Evolutionary conservation across 2,888 invertebrate species (phyloP), one percentile per base, ranked within the genome.

Genomic region (Megamerina dolium): DNA sequence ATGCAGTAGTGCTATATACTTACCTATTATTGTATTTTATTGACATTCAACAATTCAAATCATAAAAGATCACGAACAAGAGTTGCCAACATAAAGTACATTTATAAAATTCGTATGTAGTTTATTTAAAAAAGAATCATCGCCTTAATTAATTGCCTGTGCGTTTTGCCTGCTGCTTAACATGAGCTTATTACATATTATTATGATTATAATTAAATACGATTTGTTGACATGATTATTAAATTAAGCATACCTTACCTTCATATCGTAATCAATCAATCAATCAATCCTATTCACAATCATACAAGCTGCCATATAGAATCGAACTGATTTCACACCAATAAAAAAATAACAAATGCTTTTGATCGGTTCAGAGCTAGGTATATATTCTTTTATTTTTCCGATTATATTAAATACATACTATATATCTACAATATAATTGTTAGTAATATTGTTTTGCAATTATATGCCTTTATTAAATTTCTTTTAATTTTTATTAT

Each of bases 91-190:
- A n/a, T n/a, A n/a, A n/a, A n/a, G n/a, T n/a, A n/a, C n/a, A n/a
- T n/a, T n/a, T n/a, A n/a, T n/a, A n/a, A n/a, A n/a, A n/a, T n/a
- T n/a, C n/a, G n/a, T n/a, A n/a, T n/a, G n/a, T n/a, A n/a, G n/a
- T n/a, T n/a, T n/a, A n/a, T n/a, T n/a, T n/a, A n/a, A n/a, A n/a
- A n/a, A n/a, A n/a, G n/a, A n/a, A n/a, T n/a, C n/a, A n/a, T n/a
- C n/a, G n/a, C 23, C 10, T 23, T 23, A 23, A 23, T 21, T 12
- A 33, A 16, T 40, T 33, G 32, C 40, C 40, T 40, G 20, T 13
- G 16, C 13, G 18, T 18, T 17, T 20, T 38, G 16, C 26, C 43
- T 51, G 45, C 48, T 43, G 46, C 48, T 50, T 42, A 41, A 26
- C 37, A 50, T 45, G 30, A 43, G 42, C 44, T 43, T 46, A 37